Evolutionary conservation across 1,140 invertebrate species (phyloP), one percentile per base, ranked within the genome.

Genomic region (Myzus persicae): DNA sequence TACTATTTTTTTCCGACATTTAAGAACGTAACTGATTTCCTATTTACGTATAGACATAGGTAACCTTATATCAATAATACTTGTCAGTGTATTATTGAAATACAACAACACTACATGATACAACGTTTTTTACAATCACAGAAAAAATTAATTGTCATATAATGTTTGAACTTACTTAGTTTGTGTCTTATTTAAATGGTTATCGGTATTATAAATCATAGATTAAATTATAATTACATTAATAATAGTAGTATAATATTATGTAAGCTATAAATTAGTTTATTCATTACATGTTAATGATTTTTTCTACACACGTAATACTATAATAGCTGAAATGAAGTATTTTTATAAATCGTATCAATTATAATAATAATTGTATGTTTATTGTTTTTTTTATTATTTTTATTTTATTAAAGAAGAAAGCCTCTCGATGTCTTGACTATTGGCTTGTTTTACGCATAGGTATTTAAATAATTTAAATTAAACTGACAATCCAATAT

Each of bases 61-160:
- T 26, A 67, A 9, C 31, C 59, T n/a, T 5, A 11, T 67, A 59
- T 59, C 8, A 59, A 59, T 31, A 59, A 31, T 48, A 48, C 46
- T 48, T 31, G 24, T 8, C 31, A 67, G 59, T 5, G 59, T 67
- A 67, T 67, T n/a, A 59, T 59, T 59, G 4, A 67, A 67, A 67
- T 67, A 67, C 59, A 14, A 31, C 59, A 67, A n/a, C 4, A 67
- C 4, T 67, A 11, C 26, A 67, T n/a, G 14, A 67, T n/a, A n/a
- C n/a, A 67, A 67, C 26, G 59, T 67, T 67, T 67, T n/a, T 67
- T 67, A 67, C 59, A 67, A 67, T 67, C 59, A 67, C 59, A 67
- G 59, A 67, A 67, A n/a, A 31, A 67, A 14, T 67, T 67, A 67
- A 14, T 67, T 67, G 9, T 67, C 59, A n/a, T 67, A n/a, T n/a